A percentile compares a stretch with the other conserved stretches of the same genome.
These are phyloP conservation scores for Dicroscelio sp. DNA, from an alignment of 2,888 invertebrate species.

Conservation along the genomic window DNA sequence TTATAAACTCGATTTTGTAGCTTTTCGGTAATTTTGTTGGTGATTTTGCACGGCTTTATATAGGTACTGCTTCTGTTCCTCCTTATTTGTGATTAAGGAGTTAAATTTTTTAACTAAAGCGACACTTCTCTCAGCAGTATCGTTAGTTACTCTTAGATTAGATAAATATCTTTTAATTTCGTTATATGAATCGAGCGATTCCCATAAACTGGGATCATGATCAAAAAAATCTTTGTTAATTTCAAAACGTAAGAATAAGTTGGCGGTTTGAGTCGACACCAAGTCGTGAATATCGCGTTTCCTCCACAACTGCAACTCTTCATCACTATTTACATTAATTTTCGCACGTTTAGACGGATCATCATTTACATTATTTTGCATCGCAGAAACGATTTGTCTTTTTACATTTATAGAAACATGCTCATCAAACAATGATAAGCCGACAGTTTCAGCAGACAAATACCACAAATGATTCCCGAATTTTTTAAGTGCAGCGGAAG, in stretches of 20 bases:
- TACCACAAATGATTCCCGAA: slow-evolving; percentile 82
- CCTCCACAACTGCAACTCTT: slow-evolving; percentile 30
- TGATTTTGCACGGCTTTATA: slow-evolving; percentile 11
- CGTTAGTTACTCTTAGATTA: slow-evolving; percentile 14
- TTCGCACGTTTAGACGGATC: slow-evolving; percentile 2
- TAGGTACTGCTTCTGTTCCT: slow-evolving; percentile 42
- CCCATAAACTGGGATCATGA: slow-evolving; percentile 28
- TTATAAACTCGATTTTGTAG: not conserved
- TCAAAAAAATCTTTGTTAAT: slow-evolving; percentile 33
- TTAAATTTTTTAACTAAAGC: slow-evolving; percentile 28
- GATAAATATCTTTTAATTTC: not conserved
- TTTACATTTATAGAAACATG: slow-evolving; percentile 60
- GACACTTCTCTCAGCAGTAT: slow-evolving; percentile 36
- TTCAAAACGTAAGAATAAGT: slow-evolving; percentile 13
- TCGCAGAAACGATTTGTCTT: slow-evolving; percentile 27
- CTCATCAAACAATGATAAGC: slow-evolving; percentile 79
- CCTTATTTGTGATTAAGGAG: slow-evolving; percentile 21
- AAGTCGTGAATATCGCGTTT: slow-evolving; percentile 23
- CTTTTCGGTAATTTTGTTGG: not conserved
- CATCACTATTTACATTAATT: slow-evolving; percentile 18
- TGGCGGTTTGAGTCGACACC: slow-evolving; percentile 30
- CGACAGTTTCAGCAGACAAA: slow-evolving; percentile 72
- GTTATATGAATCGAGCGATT: slow-evolving; percentile 2
- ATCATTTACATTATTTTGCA: slow-evolving; percentile 5
- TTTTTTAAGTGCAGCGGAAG: slow-evolving; percentile 62